These are phyloP conservation scores for Xylota sylvarum DNA, from an alignment of 2,888 invertebrate species.

Conservation along the genomic window DNA sequence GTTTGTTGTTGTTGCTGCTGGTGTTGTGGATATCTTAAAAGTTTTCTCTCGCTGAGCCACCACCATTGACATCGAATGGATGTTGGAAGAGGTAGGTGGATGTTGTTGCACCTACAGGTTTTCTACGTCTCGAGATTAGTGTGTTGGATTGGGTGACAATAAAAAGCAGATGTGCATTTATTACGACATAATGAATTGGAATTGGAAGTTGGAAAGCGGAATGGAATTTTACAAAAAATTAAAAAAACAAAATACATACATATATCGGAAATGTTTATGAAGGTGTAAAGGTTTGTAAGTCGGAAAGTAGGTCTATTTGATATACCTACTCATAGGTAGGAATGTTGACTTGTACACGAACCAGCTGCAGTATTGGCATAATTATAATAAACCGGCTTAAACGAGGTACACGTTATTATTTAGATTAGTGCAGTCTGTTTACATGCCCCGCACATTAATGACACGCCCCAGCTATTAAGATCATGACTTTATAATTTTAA, in stretches of 20 bases:
- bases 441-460: no score
- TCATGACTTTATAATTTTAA: no score
- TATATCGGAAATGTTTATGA: conserved; percentile 22
- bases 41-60: conserved; percentile 13
- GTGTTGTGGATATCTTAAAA: conserved; percentile 18
- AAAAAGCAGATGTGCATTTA: conserved; percentile 52
- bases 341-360: not conserved
- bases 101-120: conserved; percentile 52
- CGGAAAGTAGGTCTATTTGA: not conserved
- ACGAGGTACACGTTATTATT: not conserved
- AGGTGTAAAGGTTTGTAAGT: conserved; percentile 42
- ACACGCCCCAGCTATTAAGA: no score
- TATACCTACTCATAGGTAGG: not conserved
- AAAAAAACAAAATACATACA: no score
- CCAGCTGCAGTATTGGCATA: not conserved
- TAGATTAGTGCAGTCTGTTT: not conserved
- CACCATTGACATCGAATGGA: not conserved
- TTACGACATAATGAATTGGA: conserved; percentile 46
- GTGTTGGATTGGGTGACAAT: conserved; percentile 12
- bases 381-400: not conserved
- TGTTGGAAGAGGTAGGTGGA: conserved; percentile 24
- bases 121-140: conserved; percentile 18
- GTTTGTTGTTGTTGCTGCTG: conserved; percentile 18
- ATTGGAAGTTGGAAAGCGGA: conserved; percentile 37
- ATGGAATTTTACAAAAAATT: conserved; percentile 13